These are phyloP conservation scores for Ferdinandea cuprea DNA, from an alignment of 2,888 invertebrate species.

Conservation along the genomic window DNA sequence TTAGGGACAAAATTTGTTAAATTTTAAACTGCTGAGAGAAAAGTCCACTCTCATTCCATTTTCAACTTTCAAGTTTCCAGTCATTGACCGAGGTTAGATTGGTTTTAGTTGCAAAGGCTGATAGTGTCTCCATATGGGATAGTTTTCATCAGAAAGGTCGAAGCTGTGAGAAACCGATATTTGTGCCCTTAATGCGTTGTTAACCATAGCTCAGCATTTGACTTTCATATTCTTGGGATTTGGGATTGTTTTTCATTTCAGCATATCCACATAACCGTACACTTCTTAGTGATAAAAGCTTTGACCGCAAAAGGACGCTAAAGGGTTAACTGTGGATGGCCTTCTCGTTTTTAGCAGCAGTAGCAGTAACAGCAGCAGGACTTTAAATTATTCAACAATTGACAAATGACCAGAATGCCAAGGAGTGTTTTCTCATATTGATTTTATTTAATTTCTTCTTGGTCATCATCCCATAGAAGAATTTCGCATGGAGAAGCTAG, in stretches of 20 bases:
- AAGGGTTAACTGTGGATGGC: constrained; percentile 45
- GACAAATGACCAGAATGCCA: constrained; percentile 68
- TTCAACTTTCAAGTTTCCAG: constrained; percentile 58
- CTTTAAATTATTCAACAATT: constrained; percentile 73
- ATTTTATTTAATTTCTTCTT: constrained; percentile 68
- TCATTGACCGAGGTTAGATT: constrained; percentile 72
- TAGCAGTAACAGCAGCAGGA: constrained; percentile 19
- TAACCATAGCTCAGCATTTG: constrained; percentile 68
- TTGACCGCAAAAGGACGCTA: constrained; percentile 41
- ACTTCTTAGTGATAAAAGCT: constrained; percentile 54
- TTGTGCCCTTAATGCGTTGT: constrained; percentile 66
- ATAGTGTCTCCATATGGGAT: constrained; percentile 71
- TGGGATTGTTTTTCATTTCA: constrained; percentile 25
- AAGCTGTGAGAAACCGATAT: constrained; percentile 47
- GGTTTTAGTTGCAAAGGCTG: constrained; percentile 62
- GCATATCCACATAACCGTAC: constrained; percentile 11
- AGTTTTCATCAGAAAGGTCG: constrained; percentile 36
- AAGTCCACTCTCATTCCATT: constrained; percentile 24
- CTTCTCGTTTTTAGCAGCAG: too few species aligned
- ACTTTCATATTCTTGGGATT: constrained; percentile 31
- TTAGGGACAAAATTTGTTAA: constrained; percentile 49
- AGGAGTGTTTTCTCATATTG: constrained; percentile 51
- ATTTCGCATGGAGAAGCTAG: background rate
- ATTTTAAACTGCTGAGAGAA: constrained; percentile 25
- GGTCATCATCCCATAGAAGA: constrained; percentile 49